Base-by-base conservation (phyloP, 1,140 invertebrate genomes). In the Dolichoris vasculosae region DNA sequence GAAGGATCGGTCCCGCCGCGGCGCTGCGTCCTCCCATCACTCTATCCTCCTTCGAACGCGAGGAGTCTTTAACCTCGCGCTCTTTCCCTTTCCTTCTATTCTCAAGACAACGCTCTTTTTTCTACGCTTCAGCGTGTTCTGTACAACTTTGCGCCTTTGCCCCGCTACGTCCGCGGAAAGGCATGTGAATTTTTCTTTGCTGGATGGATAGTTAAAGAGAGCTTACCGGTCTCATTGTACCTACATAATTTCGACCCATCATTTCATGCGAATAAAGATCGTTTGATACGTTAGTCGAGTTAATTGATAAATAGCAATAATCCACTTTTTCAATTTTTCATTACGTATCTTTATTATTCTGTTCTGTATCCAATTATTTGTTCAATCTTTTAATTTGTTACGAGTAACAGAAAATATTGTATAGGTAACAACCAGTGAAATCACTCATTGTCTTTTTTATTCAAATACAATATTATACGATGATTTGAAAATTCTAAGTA, bases 31-130 rank as follows among this genome's bases (percentile, higher is more conserved):
- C 78, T 51, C 75, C 59, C 83, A 32, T 69, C 77, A 46, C 59
- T 79, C 67, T 51, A 51, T 71, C 40, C 46, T 59, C 55, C 55
- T 59, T 26, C 26, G 55, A 59, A 26, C 23, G 23, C 38, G 69
- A 63, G 78, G 75, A 82, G 80, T 86, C 80, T 86, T 82, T 86
- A 86, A 82, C 80, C 80, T 77, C 84, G 30, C 64, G 43, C 84
- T 73, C 55, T 75, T 77, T 64, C 67, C 64, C 67, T 63, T 38
- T 38, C 40, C 55, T 59, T 30, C 3, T 43, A n/a, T 59, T 11
- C 73, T 43, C 55, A 4, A 38, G 8, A 73, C n/a, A 38, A 32
- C 23, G 23, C 23, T 23, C 23, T 9, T 59, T 59, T 23, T 59
- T 2, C 55, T 59, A 20, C 23, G 55, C 2, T 4, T 59, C 3